phyloP scores from a whole-genome alignment of 2,888 invertebrate genomes.

The Folsomia manolachei region DNA sequence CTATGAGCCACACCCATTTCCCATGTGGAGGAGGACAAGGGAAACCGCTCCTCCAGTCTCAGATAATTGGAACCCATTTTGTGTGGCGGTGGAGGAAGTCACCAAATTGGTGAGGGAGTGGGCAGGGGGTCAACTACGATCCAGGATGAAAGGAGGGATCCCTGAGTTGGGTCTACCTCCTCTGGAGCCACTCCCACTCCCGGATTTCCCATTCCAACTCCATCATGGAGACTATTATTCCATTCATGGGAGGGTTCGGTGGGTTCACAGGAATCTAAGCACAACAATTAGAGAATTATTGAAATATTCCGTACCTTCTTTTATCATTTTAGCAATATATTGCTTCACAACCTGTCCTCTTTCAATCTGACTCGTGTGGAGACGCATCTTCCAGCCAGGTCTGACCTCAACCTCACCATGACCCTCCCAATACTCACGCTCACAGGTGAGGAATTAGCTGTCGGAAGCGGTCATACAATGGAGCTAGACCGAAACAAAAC shows the following conservation, averaged over 20 bases:
- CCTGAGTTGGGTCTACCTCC: background rate
- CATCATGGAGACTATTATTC: background rate
- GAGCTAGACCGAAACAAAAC: too few relatives aligned
- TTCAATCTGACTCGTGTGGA: background rate
- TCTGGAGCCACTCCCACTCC: background rate
- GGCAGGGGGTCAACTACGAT: background rate
- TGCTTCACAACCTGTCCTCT: background rate
- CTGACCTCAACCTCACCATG: background rate
- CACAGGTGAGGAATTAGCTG: too few relatives aligned
- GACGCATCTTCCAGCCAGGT: background rate
- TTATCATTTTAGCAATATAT: background rate
- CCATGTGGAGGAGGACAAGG: too few relatives aligned
- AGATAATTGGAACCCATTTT: too few relatives aligned
- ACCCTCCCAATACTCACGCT: too few relatives aligned
- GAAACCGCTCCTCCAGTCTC: too few relatives aligned
- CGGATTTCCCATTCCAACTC: background rate
- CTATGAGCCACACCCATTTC: too few relatives aligned
- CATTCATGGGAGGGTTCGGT: too few relatives aligned
- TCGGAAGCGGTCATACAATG: too few relatives aligned
- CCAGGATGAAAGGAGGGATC: background rate
- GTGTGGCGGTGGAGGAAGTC: background rate
- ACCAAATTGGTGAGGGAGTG: background rate
- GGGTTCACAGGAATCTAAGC: background rate
- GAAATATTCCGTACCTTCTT: background rate
- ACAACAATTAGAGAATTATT: background rate